Evolutionary conservation across 30 jellyfish, hydroid and myxozoan genomes (phyloP).

Genomic region (Sanderia malayensis): DNA sequence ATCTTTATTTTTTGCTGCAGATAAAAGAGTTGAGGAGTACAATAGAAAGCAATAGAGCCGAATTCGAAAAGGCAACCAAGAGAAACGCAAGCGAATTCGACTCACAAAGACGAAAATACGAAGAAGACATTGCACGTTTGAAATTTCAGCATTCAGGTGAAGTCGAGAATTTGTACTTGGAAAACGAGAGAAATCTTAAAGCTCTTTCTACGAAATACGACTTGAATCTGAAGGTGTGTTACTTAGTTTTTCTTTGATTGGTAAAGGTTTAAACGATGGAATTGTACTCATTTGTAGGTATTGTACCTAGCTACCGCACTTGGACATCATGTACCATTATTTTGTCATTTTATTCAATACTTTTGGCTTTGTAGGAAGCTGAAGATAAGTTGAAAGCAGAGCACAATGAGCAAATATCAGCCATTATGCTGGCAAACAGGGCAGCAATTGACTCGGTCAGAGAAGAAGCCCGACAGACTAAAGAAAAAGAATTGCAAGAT

Average conservation of each 20-base stretch:
- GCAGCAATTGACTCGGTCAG: slow-evolving; percentile 60
- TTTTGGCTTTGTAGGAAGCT: slow-evolving; percentile 12
- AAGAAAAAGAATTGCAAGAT: slow-evolving; percentile 36
- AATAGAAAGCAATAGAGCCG: slow-evolving; percentile 27
- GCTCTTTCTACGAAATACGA: slow-evolving; percentile 27
- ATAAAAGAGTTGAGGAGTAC: slow-evolving; percentile 30
- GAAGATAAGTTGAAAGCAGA: slow-evolving; percentile 48
- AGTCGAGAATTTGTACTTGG: slow-evolving; percentile 38
- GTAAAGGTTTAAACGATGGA: not conserved
- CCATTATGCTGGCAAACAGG: slow-evolving; percentile 49
- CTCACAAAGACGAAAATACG: slow-evolving; percentile 26
- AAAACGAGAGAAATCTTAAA: slow-evolving; percentile 38
- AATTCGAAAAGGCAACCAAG: slow-evolving; percentile 7
- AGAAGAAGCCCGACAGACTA: slow-evolving; percentile 25
- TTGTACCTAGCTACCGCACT: not conserved
- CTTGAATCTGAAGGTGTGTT: slow-evolving; percentile 35
- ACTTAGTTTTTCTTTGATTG: not conserved
- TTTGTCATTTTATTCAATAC: not conserved
- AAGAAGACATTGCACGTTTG: slow-evolving; percentile 56
- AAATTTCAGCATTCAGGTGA: slow-evolving; percentile 55
- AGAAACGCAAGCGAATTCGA: slow-evolving; percentile 18
- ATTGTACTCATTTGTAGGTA: not conserved
- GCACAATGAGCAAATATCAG: slow-evolving; percentile 44
- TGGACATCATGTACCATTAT: not conserved
- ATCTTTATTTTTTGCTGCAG: no score